A percentile compares a stretch with the other conserved stretches of the same genome.
Conservation (phyloP, 2,113 vertebrate genomes). For the Pica pica region DNA sequence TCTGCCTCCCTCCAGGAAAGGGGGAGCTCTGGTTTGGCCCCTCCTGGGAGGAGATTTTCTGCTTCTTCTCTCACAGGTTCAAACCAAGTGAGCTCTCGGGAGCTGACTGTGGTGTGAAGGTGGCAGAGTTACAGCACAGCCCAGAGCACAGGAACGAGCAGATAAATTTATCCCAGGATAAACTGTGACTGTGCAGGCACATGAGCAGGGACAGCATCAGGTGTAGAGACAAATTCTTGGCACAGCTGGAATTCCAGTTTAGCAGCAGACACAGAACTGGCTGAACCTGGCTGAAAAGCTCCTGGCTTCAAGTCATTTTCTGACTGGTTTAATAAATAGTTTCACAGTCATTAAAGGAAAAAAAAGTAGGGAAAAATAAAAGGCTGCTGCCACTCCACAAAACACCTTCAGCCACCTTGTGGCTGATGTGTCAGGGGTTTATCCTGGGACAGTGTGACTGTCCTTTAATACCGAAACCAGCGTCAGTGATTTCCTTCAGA, state of each 20-base stretch:
- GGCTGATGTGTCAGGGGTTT: neutral
- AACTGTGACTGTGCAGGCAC: neutral
- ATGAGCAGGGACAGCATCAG: neutral
- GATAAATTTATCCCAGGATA: neutral
- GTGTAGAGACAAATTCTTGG: neutral
- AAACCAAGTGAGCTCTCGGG: neutral
- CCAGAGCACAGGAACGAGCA: neutral
- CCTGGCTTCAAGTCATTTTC: neutral
- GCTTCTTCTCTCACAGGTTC: neutral
- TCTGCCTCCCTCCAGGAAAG: neutral
- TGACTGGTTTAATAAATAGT: neutral
- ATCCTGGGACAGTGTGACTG: neutral
- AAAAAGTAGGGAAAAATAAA: neutral
- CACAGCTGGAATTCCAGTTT: neutral
- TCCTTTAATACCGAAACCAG: neutral
- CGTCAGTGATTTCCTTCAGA: neutral
- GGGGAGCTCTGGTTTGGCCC: neutral
- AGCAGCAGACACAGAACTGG: neutral
- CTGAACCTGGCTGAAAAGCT: neutral
- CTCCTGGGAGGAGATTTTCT: neutral
- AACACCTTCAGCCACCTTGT: neutral
- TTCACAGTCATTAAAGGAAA: neutral
- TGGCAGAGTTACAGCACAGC: neutral
- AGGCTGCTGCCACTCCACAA: neutral
- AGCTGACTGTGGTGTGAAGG: neutral